These are phyloP conservation scores for Pteronura brasiliensis DNA, from an alignment of 2,113 vertebrate species.

Conservation along the genomic window DNA sequence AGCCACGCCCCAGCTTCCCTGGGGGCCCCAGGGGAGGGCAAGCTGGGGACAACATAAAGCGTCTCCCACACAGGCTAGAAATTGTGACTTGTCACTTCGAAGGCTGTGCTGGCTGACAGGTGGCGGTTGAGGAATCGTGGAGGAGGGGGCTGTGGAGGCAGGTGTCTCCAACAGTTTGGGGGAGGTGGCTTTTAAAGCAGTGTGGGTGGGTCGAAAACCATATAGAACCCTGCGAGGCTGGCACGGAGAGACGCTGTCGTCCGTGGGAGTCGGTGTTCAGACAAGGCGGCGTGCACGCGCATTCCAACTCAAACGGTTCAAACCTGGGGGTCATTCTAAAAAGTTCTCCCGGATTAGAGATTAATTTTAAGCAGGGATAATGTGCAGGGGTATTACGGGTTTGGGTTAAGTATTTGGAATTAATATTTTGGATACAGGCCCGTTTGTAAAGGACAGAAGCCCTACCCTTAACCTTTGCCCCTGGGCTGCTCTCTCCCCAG, in stretches of 20 bases:
- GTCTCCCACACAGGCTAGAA: slow-evolving; percentile 52
- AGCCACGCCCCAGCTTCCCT: background rate
- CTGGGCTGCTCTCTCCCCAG: background rate
- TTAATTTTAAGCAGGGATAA: slow-evolving; percentile 47
- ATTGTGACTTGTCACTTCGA: slow-evolving; percentile 54
- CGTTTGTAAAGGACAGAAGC: background rate
- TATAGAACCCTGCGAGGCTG: background rate
- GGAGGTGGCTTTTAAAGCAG: slow-evolving; percentile 14
- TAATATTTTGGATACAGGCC: slow-evolving; percentile 43
- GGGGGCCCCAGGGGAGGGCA: background rate
- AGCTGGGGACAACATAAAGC: background rate
- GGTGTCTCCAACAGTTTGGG: slow-evolving; percentile 47
- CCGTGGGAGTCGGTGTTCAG: background rate
- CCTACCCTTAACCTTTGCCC: background rate
- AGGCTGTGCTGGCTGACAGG: slow-evolving; percentile 64
- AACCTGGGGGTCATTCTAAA: background rate
- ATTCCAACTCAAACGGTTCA: background rate
- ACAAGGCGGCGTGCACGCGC: background rate
- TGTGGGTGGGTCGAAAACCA: slow-evolving; percentile 23
- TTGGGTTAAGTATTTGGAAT: slow-evolving; percentile 23
- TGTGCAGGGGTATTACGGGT: background rate
- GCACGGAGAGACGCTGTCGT: background rate
- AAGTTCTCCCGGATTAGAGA: background rate
- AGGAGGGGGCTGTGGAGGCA: slow-evolving; percentile 46
- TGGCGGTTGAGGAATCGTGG: slow-evolving; percentile 61